phyloP scores from a whole-genome alignment of 2,113 vertebrate genomes.

The Patagioenas fasciata region DNA sequence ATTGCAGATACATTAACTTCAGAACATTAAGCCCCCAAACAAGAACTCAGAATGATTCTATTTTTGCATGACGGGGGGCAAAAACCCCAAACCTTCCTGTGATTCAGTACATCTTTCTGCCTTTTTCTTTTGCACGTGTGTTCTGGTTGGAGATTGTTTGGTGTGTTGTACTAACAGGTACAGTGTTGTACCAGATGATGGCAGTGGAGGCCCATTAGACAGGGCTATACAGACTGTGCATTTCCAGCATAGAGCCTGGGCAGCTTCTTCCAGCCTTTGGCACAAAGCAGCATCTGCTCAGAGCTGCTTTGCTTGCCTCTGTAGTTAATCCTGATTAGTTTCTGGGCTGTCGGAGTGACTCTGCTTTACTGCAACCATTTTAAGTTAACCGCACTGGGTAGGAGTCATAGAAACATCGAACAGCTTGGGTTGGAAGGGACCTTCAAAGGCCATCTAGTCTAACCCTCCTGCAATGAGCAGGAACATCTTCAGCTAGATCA shows the following conservation, averaged over 20 bases:
- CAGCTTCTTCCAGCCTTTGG: not conserved
- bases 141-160: rapidly evolving
- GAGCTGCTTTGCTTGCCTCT: not conserved
- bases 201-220: constrained; percentile 8
- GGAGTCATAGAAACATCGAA: not conserved
- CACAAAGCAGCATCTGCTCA: not conserved
- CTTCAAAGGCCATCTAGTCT: not conserved
- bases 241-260: not conserved
- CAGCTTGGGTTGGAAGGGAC: too few species aligned
- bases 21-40: not conserved
- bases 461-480: not conserved
- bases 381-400: not conserved
- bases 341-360: not conserved
- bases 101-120: not conserved
- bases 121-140: not conserved
- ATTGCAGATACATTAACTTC: not conserved
- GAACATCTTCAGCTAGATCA: too few species aligned
- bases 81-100: not conserved
- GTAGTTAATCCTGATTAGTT: not conserved
- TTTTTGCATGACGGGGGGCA: not conserved
- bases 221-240: not conserved
- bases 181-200: constrained; percentile 31
- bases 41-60: not conserved
- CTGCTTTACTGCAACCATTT: not conserved
- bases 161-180: not conserved